Base-by-base conservation (phyloP, 1,140 invertebrate species). In the Lutraria rhynchaena region DNA sequence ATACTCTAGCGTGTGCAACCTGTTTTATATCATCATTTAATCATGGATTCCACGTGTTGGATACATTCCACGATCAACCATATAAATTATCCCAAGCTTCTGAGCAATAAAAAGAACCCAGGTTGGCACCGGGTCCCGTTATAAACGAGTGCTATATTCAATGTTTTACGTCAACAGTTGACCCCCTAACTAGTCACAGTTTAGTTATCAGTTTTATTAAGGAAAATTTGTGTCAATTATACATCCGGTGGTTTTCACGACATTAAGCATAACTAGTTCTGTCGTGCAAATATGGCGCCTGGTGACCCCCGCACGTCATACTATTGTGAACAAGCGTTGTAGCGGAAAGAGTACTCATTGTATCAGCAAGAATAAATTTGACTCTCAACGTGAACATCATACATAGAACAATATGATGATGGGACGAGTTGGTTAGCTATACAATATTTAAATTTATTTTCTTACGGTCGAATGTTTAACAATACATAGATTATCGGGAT, bases 261-360 rank as follows among this genome's bases (percentile, higher is more conserved):
- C 41, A 67, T 67, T 67, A 67, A 19, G 63, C 63, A 49, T 67
- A 46, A 67, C 1, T 27, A 31, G 13, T 67, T 67, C 31, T 67
- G 27, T 46, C 24, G 27, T 31, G 41, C 27, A 51, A 51, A 46
- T 19, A 46, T 11, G 41, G 13, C 29, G 24, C 27, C 27, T 49
- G n/a, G 2, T 46, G 44, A 67, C 63, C 41, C 61, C 63, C 41
- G 31, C 41, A 49, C 15, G 63, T 3, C 41, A 27, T 3, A n/a
- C 13, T 17, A 67, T 67, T 67, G 27, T 67, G 27, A 9, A 13
- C 11, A 41, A 5, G 63, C 44, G 49, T 27, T 7, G 22, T 19
- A 13, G 63, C 22, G 63, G 22, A 29, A 67, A 46, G 31, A 31
- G 49, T 41, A 22, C 44, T 27, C 49, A 41, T 67, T 49, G 41